Evolutionary conservation across 2,113 vertebrate genomes (phyloP), one percentile per base, ranked within the genome.

Genomic region (Phyllostomus hastatus): DNA sequence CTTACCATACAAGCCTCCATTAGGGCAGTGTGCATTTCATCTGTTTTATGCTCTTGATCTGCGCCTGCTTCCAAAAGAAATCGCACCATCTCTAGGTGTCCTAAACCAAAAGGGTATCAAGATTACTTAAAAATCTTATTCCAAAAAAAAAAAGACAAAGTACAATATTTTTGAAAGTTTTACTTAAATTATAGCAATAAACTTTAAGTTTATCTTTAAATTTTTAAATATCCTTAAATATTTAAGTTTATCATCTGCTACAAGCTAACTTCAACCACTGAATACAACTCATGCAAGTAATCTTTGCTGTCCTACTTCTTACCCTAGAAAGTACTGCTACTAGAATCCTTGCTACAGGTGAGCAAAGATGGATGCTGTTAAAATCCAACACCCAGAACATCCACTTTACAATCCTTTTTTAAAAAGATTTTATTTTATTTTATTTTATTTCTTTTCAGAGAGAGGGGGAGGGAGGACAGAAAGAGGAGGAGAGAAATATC

Each of bases 1-100:
- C 99, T 99, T 99, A 99, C 99, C 99, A 99, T 99, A 98, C 99
- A 99, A 61, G 99, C 99, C 96, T 99, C 99, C 99, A 99, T 99
- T 88, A 99, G 98, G 31, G 99, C 99, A 61, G 99, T 99, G 96
- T 99, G 99, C 99, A 99, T 99, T 98, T 99, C 99, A 98, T 99
- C 99, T 17, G 99, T 99, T 98, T 99, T 99, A 98, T 99, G 99
- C 92, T 99, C 99, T 98, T 99, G 99, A 97, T 99, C 99, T 10
- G 99, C 99, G 81, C 99, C 99, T 94, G 99, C 99, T 97, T 99
- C 99, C 98, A 99, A 98, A 89, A 99, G 98, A 98, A 99, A 99
- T 35, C 99, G 98, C 98, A 99, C 99, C 99, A 99, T 99, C 97
- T 99, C 99, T 97, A 99, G 98, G 96, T 99, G 99, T 95, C 99